These are phyloP conservation scores for Phlogophora meticulosa DNA, from an alignment of 2,888 invertebrate species.

Conservation along the genomic window DNA sequence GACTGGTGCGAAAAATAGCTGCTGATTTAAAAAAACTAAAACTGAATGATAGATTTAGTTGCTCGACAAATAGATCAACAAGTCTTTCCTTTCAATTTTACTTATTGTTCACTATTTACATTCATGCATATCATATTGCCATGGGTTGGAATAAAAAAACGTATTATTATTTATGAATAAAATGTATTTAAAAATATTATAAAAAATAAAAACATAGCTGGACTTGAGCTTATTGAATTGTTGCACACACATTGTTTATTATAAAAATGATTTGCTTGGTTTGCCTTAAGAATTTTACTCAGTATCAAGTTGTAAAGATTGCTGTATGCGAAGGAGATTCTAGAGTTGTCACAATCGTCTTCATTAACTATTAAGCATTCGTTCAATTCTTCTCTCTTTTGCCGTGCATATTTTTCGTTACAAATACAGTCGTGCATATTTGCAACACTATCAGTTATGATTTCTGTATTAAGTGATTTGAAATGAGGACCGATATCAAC, in stretches of 20 bases:
- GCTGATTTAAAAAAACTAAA: slow-evolving; percentile 36
- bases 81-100: slow-evolving; percentile 7
- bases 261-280: slow-evolving; percentile 17
- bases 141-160: slow-evolving; percentile 17
- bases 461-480: background rate
- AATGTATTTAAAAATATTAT: slow-evolving; percentile 36
- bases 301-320: slow-evolving; percentile 52
- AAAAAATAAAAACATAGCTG: slow-evolving; percentile 40
- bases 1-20: slow-evolving; percentile 39
- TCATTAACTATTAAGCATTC: slow-evolving; percentile 1
- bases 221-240: slow-evolving; percentile 39
- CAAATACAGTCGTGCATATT: slow-evolving; percentile 64
- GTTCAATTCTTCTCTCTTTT: slow-evolving; percentile 65
- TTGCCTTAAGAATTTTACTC: slow-evolving; percentile 47
- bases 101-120: slow-evolving; percentile 12
- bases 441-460: slow-evolving; percentile 21
- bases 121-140: slow-evolving; percentile 11
- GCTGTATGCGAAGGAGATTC: slow-evolving; percentile 40
- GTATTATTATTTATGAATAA: slow-evolving; percentile 22
- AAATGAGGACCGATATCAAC: background rate
- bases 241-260: slow-evolving; percentile 60
- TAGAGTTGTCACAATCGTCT: slow-evolving; percentile 12
- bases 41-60: slow-evolving; percentile 42
- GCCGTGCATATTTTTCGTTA: slow-evolving; percentile 61
- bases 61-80: slow-evolving; percentile 22